Conservation (phyloP, 2,113 vertebrate species). For the Calidris pugnax region DNA sequence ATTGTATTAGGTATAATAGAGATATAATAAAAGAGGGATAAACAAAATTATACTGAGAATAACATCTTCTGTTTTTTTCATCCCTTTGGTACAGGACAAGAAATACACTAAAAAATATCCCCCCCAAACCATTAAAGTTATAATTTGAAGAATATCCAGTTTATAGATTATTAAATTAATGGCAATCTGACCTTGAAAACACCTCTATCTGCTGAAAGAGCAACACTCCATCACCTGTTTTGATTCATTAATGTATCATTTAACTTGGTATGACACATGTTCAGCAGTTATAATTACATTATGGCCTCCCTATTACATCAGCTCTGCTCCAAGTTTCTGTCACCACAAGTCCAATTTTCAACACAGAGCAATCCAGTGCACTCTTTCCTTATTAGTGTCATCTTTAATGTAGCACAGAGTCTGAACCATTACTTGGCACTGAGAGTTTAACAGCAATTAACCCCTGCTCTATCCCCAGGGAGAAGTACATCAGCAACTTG, state of each 20-base stretch:
- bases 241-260: constrained; percentile 84
- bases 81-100: background rate
- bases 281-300: constrained; percentile 83
- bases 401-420: constrained; percentile 86
- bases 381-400: constrained; percentile 89
- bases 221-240: constrained; percentile 82
- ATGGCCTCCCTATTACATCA: constrained; percentile 80
- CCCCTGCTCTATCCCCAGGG: constrained; percentile 84
- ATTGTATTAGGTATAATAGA: background rate
- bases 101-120: background rate
- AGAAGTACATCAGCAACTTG: constrained; percentile 85
- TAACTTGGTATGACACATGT: constrained; percentile 82
- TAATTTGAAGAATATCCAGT: constrained; percentile 75
- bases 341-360: constrained; percentile 82
- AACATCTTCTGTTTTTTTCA: background rate
- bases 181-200: constrained; percentile 80
- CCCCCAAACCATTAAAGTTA: constrained; percentile 23
- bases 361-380: constrained; percentile 78
- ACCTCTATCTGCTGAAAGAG: constrained; percentile 79
- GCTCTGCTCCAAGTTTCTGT: constrained; percentile 81
- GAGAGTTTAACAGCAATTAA: constrained; percentile 91
- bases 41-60: constrained; percentile 43
- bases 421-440: constrained; percentile 84
- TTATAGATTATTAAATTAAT: constrained; percentile 81
- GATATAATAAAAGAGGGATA: background rate